Conservation (phyloP, 1,140 invertebrate genomes). For the Drosophila burlai region DNA sequence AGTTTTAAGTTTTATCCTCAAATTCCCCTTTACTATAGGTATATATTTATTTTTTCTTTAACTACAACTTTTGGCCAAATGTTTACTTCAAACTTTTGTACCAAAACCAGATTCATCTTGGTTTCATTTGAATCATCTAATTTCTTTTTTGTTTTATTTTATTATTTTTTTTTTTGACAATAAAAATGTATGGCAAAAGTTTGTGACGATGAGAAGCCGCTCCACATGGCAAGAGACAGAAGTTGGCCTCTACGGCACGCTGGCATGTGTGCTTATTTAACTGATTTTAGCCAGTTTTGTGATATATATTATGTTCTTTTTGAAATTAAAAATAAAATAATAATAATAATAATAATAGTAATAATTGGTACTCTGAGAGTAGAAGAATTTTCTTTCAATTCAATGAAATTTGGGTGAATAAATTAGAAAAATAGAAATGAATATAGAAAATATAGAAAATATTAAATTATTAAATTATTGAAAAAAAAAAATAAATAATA, state of each 20-base stretch:
- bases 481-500: no score
- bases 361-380: no score
- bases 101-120: constrained; percentile 2
- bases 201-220: constrained; percentile 12
- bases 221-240: constrained; percentile 50
- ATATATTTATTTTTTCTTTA: not conserved
- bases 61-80: not conserved
- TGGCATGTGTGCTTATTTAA: not conserved
- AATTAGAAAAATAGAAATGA: no score
- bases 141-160: not conserved
- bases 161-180: constrained; percentile 1
- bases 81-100: not conserved
- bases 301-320: not conserved
- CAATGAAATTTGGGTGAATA: no score
- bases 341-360: no score
- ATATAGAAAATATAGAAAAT: no score
- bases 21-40: not conserved
- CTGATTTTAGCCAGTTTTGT: not conserved
- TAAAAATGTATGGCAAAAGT: constrained; percentile 59
- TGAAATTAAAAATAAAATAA: no score
- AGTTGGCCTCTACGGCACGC: constrained; percentile 11
- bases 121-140: constrained; percentile 32
- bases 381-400: no score
- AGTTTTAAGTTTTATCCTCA: no score
- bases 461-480: no score